Base-by-base conservation (phyloP, 2,888 invertebrate species). In the Minunthozetes semirufus region DNA sequence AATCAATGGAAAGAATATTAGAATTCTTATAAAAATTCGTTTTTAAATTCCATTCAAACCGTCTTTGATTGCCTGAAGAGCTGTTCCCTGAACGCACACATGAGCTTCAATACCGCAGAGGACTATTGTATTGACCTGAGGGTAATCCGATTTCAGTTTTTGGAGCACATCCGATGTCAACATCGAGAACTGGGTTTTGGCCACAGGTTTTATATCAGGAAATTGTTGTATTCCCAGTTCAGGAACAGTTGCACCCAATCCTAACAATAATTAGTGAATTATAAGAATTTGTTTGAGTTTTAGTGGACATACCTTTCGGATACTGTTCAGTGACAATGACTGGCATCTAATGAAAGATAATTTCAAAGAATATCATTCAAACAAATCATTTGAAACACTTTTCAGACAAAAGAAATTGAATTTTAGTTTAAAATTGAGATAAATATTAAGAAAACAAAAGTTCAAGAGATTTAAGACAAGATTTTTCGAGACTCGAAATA, bases 241-340 rank as follows among this genome's bases (percentile, higher is more conserved):
- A 6, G 83, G 78, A 0, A 87, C 86, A 13, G 86, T 86, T 72
- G 80, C 82, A 0, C 87, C 86, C 15, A 87, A 83, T 33, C 86
- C 84, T 83, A 74, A 11, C 75, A 8, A 1, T 9, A 8, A 25
- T 11, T 59, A 19, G 22, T n/a, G 33, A 33, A 33, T 5, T 33
- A 33, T 8, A 5, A 3, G 33, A 33, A 33, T 33, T 33, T 53
- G n/a, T 19, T n/a, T 53, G 19, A 19, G 5, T 19, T 9, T 53
- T 61, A 22, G 5, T 9, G 15, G 29, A 61, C 61, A 38, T 33
- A 82, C 85, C 87, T 83, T 87, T 86, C 0, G 87, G 87, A 80
- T 87, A 87, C 79, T 88, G 87, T 79, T 88, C 87, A 0, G 87
- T 88, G 13, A 85, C 86, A 66, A 87, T 78, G 13, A 86, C 83